These are phyloP conservation scores for Cyprinodon tularosa DNA, from an alignment of 2,113 vertebrate genomes.

Conservation along the genomic window DNA sequence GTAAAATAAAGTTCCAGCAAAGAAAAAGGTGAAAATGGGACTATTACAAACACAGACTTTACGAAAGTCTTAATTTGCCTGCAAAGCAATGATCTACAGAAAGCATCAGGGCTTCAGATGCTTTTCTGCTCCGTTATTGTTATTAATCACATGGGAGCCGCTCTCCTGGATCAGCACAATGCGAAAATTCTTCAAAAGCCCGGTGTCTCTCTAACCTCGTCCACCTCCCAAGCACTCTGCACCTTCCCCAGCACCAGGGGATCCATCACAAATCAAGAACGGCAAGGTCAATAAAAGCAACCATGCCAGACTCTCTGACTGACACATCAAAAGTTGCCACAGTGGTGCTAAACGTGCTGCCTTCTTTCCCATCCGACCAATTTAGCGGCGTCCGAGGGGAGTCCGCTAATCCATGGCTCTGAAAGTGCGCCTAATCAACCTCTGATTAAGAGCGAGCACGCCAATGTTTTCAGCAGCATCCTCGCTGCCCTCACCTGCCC, in stretches of 20 bases:
- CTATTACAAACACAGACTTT: neutral
- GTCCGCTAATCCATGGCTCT: conserved; percentile 66
- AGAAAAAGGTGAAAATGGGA: neutral
- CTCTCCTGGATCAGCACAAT: conserved; percentile 59
- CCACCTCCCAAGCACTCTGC: conserved; percentile 11
- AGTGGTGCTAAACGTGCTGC: conserved; percentile 17
- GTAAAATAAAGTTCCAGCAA: neutral
- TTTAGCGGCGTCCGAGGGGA: conserved; percentile 68
- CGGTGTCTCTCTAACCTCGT: conserved; percentile 43
- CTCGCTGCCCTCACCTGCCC: conserved; percentile 13
- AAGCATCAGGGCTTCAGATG: neutral
- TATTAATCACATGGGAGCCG: conserved; percentile 43
- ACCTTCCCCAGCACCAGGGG: conserved; percentile 53
- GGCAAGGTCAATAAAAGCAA: conserved; percentile 61
- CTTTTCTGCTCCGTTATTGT: conserved; percentile 38
- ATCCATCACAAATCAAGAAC: conserved; percentile 61
- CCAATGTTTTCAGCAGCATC: conserved; percentile 53
- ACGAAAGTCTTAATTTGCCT: neutral
- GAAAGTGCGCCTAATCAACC: conserved; percentile 65
- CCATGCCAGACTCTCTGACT: conserved; percentile 53
- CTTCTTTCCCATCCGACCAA: conserved; percentile 67
- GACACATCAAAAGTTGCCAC: conserved; percentile 60
- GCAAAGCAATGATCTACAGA: neutral
- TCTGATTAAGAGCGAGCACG: conserved; percentile 62
- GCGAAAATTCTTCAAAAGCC: conserved; percentile 63